A percentile compares a stretch with the other conserved stretches of the same genome.
These are phyloP conservation scores for Emmelina monodactyla DNA, from an alignment of 2,888 invertebrate species.

Conservation along the genomic window DNA sequence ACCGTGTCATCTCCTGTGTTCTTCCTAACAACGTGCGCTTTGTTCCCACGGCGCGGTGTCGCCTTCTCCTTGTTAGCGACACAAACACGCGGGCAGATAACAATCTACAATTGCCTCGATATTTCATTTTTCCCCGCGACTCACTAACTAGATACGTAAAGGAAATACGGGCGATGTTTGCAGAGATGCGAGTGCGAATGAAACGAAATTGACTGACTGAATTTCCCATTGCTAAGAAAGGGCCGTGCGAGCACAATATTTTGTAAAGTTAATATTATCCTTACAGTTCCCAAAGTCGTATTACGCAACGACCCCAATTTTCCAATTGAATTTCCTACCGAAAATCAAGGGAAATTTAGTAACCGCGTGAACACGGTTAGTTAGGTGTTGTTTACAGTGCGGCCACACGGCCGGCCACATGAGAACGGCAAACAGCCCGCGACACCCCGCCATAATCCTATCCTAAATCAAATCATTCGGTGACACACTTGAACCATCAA, in stretches of 20 bases:
- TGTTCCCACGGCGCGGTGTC: slow-evolving; percentile 23
- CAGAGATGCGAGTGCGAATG: background rate
- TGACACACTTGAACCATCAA: no score
- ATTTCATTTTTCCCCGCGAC: slow-evolving; percentile 62
- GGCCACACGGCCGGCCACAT: slow-evolving; percentile 37
- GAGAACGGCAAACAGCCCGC: slow-evolving; percentile 36
- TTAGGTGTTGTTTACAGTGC: slow-evolving; percentile 39
- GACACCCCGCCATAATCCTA: slow-evolving; percentile 34
- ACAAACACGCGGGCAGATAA: slow-evolving; percentile 66
- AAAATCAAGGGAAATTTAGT: no score
- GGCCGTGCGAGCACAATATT: no score
- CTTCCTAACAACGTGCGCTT: background rate
- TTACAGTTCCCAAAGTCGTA: no score
- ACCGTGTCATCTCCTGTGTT: no score
- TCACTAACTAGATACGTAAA: slow-evolving; percentile 60
- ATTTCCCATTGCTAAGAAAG: no score
- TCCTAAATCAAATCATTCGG: no score
- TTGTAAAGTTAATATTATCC: no score
- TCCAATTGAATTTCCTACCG: no score
- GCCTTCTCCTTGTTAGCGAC: slow-evolving; percentile 58
- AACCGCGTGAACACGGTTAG: slow-evolving; percentile 45
- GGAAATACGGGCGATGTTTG: slow-evolving; percentile 43
- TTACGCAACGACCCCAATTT: no score
- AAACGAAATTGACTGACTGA: no score
- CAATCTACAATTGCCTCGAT: slow-evolving; percentile 67